Evolutionary conservation across 2,797 vertebrate species (phyloP).

Genomic region (Epinephelus malabaricus): DNA sequence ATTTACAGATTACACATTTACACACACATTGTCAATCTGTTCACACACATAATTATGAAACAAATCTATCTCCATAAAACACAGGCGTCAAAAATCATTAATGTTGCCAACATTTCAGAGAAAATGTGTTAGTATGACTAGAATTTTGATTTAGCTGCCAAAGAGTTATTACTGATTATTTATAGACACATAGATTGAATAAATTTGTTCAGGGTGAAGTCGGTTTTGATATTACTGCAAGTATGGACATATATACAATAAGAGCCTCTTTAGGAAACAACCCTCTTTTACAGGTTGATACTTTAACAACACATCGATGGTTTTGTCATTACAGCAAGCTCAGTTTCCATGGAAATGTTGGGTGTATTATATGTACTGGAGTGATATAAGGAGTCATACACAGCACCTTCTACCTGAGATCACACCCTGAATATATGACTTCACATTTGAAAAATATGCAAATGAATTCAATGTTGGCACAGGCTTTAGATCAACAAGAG

Average conservation of each 20-base stretch:
- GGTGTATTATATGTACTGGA: constrained; percentile 23
- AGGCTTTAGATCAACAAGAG: constrained; percentile 56
- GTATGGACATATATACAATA: constrained; percentile 5
- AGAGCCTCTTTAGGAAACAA: constrained; percentile 13
- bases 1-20: too few species aligned
- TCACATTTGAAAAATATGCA: constrained; percentile 49
- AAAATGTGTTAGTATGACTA: constrained; percentile 12
- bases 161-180: constrained; percentile 17
- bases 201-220: not conserved
- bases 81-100: constrained; percentile 12
- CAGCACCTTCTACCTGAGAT: constrained; percentile 10
- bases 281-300: constrained; percentile 3
- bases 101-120: constrained; percentile 8
- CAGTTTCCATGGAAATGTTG: constrained; percentile 66
- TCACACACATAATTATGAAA: too few species aligned
- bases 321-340: constrained; percentile 30
- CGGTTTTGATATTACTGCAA: constrained; percentile 6
- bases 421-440: constrained; percentile 37
- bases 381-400: constrained; percentile 3
- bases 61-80: not conserved
- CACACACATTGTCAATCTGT: too few species aligned
- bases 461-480: constrained; percentile 39
- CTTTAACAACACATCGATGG: constrained; percentile 19
- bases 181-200: not conserved
- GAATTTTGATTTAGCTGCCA: constrained; percentile 6